These are phyloP conservation scores for Agapetus fuscipes DNA, from an alignment of 2,888 invertebrate species.

Conservation along the genomic window DNA sequence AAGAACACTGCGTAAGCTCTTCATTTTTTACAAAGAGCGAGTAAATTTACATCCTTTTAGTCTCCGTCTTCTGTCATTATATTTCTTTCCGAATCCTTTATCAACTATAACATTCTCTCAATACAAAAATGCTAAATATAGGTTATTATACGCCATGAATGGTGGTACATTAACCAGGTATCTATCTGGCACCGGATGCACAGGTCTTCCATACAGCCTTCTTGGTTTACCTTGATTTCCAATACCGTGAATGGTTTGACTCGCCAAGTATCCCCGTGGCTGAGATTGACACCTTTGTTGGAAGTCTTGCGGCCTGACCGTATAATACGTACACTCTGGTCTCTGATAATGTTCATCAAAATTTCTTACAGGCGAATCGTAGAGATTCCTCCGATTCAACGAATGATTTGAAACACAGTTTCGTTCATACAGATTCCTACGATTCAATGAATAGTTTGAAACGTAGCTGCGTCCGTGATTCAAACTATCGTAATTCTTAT, in stretches of 20 bases:
- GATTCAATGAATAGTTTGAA: neutral
- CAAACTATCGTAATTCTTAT: neutral
- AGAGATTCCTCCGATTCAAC: neutral
- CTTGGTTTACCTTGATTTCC: neutral
- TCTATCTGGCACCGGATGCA: conserved; percentile 7
- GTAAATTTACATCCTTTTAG: too few species aligned
- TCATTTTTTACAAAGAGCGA: too few species aligned
- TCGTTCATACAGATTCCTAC: too few species aligned
- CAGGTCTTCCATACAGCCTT: neutral
- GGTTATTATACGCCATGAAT: conserved; percentile 29
- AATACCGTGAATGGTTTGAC: neutral
- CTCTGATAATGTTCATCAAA: neutral
- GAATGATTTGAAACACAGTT: too few species aligned
- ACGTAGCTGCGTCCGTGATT: too few species aligned
- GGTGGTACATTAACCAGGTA: conserved; percentile 16
- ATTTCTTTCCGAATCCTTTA: too few species aligned
- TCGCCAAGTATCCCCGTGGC: neutral
- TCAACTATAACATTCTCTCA: too few species aligned
- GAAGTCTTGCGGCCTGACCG: too few species aligned
- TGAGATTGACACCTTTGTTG: too few species aligned
- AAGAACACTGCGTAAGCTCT: too few species aligned
- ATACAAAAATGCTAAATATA: conserved; percentile 46
- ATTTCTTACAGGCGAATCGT: neutral
- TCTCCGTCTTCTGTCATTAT: too few species aligned
- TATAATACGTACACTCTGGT: neutral